Conservation (phyloP, 1,140 invertebrate species). For the Neotoxoptera formosana region DNA sequence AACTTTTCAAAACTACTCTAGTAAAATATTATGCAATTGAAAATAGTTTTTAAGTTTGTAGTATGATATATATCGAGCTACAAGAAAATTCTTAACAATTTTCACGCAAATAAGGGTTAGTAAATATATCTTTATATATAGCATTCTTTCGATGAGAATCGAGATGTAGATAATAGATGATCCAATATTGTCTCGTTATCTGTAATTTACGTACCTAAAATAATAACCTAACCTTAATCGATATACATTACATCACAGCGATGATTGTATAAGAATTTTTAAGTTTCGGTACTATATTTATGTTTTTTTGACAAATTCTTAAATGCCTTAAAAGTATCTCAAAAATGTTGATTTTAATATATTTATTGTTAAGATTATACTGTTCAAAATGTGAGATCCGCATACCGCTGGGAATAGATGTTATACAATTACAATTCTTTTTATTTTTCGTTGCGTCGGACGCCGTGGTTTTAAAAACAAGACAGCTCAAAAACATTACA, state of each 20-base stretch:
- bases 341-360: neutral
- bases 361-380: neutral
- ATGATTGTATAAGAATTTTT: neutral
- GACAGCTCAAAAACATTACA: neutral
- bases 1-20: constrained; percentile 3
- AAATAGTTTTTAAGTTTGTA: neutral
- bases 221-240: too few relatives aligned
- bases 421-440: neutral
- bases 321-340: neutral
- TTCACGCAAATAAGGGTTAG: neutral
- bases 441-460: neutral
- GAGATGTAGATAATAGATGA: neutral
- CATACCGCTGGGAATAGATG: neutral
- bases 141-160: neutral
- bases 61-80: neutral
- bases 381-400: neutral
- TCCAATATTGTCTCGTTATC: neutral
- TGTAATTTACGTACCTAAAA: neutral
- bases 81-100: neutral
- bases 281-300: neutral
- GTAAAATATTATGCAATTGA: neutral
- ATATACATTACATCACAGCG: too few relatives aligned
- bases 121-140: too few relatives aligned
- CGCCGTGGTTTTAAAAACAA: neutral
- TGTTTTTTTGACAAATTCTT: neutral